Percentiles rank a stretch among this genome's conserved stretches.
phyloP scores from a whole-genome alignment of 2,113 vertebrate genomes.

The Leuciscus idus region DNA sequence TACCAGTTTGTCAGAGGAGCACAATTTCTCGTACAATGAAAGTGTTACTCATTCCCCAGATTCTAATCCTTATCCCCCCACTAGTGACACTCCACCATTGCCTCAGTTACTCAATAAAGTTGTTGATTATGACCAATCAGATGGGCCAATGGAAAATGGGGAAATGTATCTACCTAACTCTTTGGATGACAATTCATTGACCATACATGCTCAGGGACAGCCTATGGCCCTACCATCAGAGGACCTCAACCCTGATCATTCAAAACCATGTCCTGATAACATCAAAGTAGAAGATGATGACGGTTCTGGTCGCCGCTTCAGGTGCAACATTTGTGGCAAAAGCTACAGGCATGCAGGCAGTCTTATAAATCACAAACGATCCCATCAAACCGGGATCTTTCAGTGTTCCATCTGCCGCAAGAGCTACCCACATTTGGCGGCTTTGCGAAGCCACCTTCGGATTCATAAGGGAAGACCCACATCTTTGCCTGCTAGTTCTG shows the following conservation, averaged over 20 bases:
- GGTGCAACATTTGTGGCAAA: conserved; percentile 84
- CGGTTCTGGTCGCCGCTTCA: conserved; percentile 73
- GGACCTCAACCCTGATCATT: conserved; percentile 47
- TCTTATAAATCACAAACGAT: conserved; percentile 89
- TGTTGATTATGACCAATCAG: conserved; percentile 72
- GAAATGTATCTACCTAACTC: conserved; percentile 77
- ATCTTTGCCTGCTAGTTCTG: conserved; percentile 60
- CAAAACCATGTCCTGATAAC: conserved; percentile 53
- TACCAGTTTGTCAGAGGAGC: conserved; percentile 63
- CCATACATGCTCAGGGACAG: conserved; percentile 68
- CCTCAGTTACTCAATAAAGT: conserved; percentile 72
- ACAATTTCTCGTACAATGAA: conserved; percentile 64
- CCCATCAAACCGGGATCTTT: conserved; percentile 86
- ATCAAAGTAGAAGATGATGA: conserved; percentile 60
- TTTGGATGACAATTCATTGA: conserved; percentile 63
- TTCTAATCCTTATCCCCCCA: conserved; percentile 70
- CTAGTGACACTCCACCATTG: conserved; percentile 74
- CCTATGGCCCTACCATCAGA: conserved; percentile 56
- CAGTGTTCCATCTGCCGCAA: conserved; percentile 84
- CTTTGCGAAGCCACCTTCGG: conserved; percentile 86
- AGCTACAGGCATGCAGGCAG: conserved; percentile 91
- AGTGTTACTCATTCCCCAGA: conserved; percentile 67
- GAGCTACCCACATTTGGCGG: conserved; percentile 84
- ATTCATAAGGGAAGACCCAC: conserved; percentile 80
- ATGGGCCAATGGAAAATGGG: conserved; percentile 65